Conservation (phyloP, 2,888 invertebrate genomes). For the Leptinotarsa tumamoca region DNA sequence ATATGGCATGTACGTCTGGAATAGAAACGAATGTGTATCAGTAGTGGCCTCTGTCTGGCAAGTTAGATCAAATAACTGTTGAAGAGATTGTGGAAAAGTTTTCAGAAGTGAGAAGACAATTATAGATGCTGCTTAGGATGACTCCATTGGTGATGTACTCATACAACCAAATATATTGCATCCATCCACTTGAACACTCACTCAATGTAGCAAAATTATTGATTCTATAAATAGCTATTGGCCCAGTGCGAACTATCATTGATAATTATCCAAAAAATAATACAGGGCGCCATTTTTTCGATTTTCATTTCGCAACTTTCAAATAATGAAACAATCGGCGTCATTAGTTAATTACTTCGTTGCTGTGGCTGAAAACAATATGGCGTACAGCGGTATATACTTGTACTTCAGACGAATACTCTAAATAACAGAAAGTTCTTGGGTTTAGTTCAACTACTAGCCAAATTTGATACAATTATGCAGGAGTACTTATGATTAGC, state of each 20-base stretch:
- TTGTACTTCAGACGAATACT: background rate
- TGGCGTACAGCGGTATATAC: conserved; percentile 24
- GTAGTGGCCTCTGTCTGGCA: too few species aligned
- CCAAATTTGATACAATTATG: conserved; percentile 25
- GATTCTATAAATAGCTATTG: background rate
- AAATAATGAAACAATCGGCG: background rate
- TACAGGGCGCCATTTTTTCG: background rate
- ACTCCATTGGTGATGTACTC: background rate
- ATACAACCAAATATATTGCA: conserved; percentile 2
- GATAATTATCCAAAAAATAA: background rate
- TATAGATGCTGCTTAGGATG: background rate
- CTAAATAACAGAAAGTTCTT: background rate
- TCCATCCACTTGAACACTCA: conserved; percentile 3
- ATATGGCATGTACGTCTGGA: too few species aligned
- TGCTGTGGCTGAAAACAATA: conserved; percentile 9
- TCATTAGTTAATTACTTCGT: background rate
- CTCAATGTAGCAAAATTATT: background rate
- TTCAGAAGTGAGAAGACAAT: too few species aligned
- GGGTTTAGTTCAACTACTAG: conserved; percentile 22
- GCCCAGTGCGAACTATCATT: background rate
- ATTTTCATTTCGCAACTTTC: background rate
- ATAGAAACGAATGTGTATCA: too few species aligned
- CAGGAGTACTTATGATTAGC: conserved; percentile 19
- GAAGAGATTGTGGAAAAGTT: too few species aligned
- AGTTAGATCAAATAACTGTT: too few species aligned